These are phyloP conservation scores for Poeciliopsis paucimaculata DNA, from an alignment of 2,797 vertebrate genomes.

Conservation along the genomic window DNA sequence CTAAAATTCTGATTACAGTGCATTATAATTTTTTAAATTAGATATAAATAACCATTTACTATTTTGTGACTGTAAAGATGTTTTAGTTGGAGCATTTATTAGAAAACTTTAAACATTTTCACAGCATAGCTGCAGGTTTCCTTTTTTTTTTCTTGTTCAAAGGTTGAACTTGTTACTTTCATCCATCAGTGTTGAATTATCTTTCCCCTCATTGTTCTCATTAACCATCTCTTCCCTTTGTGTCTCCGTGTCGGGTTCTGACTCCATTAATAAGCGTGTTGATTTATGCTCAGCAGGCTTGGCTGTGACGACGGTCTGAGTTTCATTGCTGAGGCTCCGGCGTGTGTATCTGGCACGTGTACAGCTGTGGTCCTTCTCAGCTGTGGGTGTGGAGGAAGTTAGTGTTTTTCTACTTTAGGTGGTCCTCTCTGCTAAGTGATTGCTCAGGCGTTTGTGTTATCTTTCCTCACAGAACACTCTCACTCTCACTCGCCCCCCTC, in stretches of 20 bases:
- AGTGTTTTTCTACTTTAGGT: constrained; percentile 6
- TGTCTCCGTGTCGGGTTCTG: constrained; percentile 27
- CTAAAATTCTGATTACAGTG: neutral
- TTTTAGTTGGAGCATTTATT: neutral
- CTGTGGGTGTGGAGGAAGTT: neutral
- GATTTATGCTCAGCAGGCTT: constrained; percentile 46
- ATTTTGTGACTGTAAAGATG: neutral
- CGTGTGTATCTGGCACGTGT: neutral
- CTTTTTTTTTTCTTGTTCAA: no score
- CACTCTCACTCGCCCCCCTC: constrained; percentile 29
- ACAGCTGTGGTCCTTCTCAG: constrained; percentile 4
- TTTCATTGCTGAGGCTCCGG: constrained; percentile 29
- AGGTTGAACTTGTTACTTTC: neutral
- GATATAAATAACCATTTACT: neutral
- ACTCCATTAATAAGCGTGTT: constrained; percentile 49
- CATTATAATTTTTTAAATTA: neutral
- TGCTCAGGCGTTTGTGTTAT: constrained; percentile 28
- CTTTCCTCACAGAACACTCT: constrained; percentile 17
- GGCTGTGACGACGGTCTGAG: constrained; percentile 18
- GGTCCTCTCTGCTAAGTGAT: constrained; percentile 20
- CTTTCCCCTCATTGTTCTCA: constrained; percentile 15
- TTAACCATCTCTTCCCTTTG: constrained; percentile 27
- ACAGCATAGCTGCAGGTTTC: neutral
- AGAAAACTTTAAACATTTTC: neutral
- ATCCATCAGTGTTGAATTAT: constrained; percentile 31